Percentiles rank a stretch among this genome's conserved stretches.
These are phyloP conservation scores for Cryptotis parvus DNA, from an alignment of 2,113 vertebrate genomes.

Conservation along the genomic window DNA sequence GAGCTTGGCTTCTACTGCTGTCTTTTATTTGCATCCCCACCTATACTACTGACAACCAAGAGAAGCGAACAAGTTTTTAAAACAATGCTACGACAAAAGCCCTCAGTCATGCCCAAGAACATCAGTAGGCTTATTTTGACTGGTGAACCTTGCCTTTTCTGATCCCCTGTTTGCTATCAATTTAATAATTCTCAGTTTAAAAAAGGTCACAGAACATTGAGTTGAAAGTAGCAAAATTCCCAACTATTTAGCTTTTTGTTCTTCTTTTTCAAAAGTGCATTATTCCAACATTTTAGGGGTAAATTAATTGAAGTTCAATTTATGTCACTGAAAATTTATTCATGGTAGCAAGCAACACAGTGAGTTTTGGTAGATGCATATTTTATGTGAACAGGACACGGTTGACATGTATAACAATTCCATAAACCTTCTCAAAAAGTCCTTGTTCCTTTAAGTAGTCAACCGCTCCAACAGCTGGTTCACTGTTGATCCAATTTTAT, in stretches of 20 bases:
- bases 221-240: neutral
- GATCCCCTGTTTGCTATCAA: neutral
- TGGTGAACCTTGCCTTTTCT: neutral
- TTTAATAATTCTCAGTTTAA: constrained; percentile 10
- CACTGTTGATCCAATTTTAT: neutral
- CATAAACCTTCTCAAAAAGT: neutral
- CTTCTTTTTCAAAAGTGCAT: neutral
- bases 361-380: neutral
- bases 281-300: neutral
- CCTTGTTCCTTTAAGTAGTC: neutral
- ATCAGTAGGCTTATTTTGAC: neutral
- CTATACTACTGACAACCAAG: neutral
- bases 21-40: neutral
- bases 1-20: neutral
- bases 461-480: neutral
- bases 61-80: neutral
- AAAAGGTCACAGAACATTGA: neutral
- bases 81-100: neutral
- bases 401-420: neutral
- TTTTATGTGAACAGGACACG: neutral
- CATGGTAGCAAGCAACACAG: neutral
- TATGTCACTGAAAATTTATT: neutral
- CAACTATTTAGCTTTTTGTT: neutral
- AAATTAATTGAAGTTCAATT: neutral
- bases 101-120: neutral